phyloP scores from a whole-genome alignment of 2,888 invertebrate species.

The Unio pictorum region DNA sequence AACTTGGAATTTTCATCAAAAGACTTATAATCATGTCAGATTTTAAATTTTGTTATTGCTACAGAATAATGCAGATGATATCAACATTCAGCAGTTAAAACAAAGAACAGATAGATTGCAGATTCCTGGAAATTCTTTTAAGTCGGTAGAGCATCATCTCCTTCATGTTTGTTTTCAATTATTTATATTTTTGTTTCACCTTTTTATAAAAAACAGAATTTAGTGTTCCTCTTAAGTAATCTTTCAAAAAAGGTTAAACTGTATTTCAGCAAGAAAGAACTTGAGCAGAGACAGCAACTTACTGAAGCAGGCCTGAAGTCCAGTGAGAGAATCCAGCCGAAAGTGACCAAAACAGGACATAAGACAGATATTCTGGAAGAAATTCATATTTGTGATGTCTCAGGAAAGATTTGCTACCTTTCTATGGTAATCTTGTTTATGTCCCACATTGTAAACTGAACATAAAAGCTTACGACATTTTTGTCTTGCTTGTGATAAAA shows the following conservation, averaged over 20 bases:
- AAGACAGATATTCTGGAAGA: conserved; percentile 74
- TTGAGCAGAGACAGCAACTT: conserved; percentile 78
- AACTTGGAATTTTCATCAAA: too few relatives aligned
- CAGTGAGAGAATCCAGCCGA: conserved; percentile 76
- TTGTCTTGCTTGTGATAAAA: too few relatives aligned
- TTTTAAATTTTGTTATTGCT: too few relatives aligned
- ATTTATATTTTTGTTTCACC: neutral
- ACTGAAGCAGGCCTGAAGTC: conserved; percentile 77
- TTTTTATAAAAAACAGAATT: too few relatives aligned
- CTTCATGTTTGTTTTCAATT: conserved; percentile 1
- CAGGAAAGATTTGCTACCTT: conserved; percentile 85
- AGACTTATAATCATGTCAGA: too few relatives aligned
- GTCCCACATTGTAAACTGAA: too few relatives aligned
- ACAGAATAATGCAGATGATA: too few relatives aligned
- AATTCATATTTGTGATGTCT: conserved; percentile 86
- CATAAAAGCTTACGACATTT: too few relatives aligned
- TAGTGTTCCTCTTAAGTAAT: too few relatives aligned
- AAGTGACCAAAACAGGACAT: conserved; percentile 68
- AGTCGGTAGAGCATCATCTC: neutral
- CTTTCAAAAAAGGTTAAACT: too few relatives aligned
- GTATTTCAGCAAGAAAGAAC: conserved; percentile 76
- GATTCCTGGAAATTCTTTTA: neutral
- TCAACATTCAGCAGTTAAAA: too few relatives aligned
- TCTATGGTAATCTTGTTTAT: conserved; percentile 79
- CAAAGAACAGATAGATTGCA: neutral